These are phyloP conservation scores for Oceanodroma leucorhoa DNA, from an alignment of 2,797 vertebrate species.

Conservation along the genomic window DNA sequence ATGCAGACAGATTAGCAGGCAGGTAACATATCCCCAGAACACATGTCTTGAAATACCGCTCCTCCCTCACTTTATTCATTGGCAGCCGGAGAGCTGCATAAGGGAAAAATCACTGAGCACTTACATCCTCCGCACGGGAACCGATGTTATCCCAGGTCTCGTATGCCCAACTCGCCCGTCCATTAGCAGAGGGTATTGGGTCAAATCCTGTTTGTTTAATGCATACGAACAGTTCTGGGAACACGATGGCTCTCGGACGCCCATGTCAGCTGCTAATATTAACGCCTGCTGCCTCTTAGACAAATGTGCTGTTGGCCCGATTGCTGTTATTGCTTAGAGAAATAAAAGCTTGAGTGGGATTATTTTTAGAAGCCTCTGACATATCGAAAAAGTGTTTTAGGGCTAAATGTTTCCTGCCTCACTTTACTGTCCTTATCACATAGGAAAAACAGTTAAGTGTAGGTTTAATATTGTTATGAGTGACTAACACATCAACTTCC, in stretches of 20 bases:
- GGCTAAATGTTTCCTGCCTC: conserved; percentile 16
- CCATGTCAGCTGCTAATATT: not conserved
- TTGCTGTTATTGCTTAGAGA: not conserved
- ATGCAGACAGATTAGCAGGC: conserved; percentile 23
- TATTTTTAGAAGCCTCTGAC: conserved; percentile 51
- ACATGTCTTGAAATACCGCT: not conserved
- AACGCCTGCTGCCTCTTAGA: not conserved
- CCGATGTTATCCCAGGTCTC: not conserved
- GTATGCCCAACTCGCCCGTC: not conserved
- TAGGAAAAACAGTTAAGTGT: not conserved
- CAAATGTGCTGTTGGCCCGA: not conserved
- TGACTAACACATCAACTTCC: not conserved
- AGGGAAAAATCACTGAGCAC: not conserved
- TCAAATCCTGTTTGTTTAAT: not conserved
- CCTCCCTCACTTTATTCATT: conserved; percentile 17
- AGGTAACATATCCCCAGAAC: conserved; percentile 33
- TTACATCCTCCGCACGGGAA: not conserved
- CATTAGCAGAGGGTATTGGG: not conserved
- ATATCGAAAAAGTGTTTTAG: conserved; percentile 5
- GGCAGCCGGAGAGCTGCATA: not conserved
- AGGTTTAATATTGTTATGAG: conserved; percentile 14
- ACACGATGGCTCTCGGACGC: not conserved
- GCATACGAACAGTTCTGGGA: not conserved
- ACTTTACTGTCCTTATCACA: not conserved
- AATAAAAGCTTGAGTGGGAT: conserved; percentile 2